These are phyloP conservation scores for Colius striatus DNA, from an alignment of 2,113 vertebrate species.

Conservation along the genomic window DNA sequence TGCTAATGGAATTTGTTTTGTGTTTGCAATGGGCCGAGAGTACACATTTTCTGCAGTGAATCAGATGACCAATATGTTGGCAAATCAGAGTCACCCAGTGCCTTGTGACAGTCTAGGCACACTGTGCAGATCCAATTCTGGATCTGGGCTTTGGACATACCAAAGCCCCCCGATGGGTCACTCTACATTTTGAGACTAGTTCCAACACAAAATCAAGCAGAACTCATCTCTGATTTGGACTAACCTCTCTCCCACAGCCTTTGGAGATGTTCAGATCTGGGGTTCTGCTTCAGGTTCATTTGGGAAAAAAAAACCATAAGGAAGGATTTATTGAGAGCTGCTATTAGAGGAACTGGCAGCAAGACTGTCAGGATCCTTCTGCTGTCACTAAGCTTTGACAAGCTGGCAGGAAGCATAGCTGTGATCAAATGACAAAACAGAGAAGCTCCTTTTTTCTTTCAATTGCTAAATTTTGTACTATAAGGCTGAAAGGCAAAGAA, in stretches of 20 bases:
- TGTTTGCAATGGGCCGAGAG: not conserved
- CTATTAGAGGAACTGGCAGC: constrained; percentile 1
- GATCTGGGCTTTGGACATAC: not conserved
- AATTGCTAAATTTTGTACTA: not conserved
- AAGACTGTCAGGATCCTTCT: not conserved
- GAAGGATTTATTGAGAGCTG: not conserved
- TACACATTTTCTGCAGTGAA: not conserved
- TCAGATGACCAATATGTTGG: not conserved
- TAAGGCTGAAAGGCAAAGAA: not conserved
- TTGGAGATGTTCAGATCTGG: not conserved
- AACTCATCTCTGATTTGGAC: not conserved
- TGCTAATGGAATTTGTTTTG: not conserved
- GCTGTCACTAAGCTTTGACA: constrained; percentile 27
- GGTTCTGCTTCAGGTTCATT: not conserved
- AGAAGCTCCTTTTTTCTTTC: not conserved
- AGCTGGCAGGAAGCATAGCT: not conserved
- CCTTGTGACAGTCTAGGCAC: not conserved
- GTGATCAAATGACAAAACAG: constrained; percentile 19
- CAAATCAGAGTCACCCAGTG: not conserved
- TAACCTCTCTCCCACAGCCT: not conserved
- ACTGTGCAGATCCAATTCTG: not conserved
- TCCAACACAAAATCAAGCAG: not conserved
- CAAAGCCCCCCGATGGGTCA: not conserved
- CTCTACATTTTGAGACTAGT: not conserved
- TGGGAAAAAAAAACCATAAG: not conserved